Conservation (phyloP, 2,113 vertebrate genomes). For the Athene cunicularia region DNA sequence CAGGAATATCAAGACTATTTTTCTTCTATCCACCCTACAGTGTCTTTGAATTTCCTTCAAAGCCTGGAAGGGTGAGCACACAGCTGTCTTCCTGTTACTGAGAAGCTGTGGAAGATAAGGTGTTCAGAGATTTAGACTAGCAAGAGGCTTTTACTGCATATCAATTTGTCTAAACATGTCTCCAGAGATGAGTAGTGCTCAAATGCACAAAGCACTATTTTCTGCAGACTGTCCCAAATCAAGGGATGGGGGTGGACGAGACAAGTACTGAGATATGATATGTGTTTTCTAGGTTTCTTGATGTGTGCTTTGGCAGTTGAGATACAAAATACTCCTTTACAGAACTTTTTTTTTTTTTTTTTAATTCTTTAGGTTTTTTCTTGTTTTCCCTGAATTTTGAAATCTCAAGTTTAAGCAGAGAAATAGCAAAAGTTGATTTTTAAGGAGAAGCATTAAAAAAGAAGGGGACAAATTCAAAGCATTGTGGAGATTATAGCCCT, state of each 20-base stretch:
- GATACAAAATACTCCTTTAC: background rate
- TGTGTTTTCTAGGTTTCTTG: background rate
- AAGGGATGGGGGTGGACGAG: too few species aligned
- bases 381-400: background rate
- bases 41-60: background rate
- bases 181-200: background rate
- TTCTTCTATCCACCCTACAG: background rate
- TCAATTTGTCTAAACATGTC: background rate
- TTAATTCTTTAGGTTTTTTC: background rate
- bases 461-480: fast-evolving
- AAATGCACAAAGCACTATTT: background rate
- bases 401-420: background rate
- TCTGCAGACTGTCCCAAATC: background rate
- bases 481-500: background rate
- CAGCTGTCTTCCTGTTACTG: background rate
- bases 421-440: background rate
- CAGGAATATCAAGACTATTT: background rate
- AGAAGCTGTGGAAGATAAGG: background rate
- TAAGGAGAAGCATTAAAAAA: background rate
- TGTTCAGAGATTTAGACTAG: background rate
- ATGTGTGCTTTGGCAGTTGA: background rate
- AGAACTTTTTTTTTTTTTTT: background rate
- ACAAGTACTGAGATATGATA: background rate
- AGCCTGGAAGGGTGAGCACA: background rate
- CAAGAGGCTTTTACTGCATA: background rate